Base-by-base conservation (phyloP, 2,888 invertebrate species). In the Cephalotes varians region DNA sequence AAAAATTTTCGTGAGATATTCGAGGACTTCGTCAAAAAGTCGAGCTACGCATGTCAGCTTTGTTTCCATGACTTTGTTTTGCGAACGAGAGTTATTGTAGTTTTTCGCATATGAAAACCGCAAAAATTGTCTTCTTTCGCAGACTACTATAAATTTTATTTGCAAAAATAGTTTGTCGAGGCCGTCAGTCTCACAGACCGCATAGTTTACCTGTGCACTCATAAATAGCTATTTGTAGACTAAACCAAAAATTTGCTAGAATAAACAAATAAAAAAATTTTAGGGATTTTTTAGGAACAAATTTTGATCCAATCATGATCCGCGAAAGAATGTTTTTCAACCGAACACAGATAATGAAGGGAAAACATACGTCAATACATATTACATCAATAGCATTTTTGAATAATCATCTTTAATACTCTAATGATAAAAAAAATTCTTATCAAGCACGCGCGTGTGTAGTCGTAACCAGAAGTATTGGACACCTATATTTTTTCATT, bases 11-110 rank as follows among this genome's bases (percentile, higher is more conserved):
- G 34, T 25, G 18, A 47, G 56, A 58, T 40, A 76, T 76, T 76
- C n/a, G 21, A 65, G 65, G 54, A 54, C 28, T 67, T 7, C 25
- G 44, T 79, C 44, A 69, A 79, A 76, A 77, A 71, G 44, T 56
- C 44, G 25, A 34, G 54, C 1, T 79, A 77, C 18, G 34, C 44
- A 44, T 34, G 31, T 44, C 44, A 28, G 71, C 77, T 79, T 79
- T 79, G 56, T 79, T 69, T 7, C 21, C 9, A 44, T 31, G 44
- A 15, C 21, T 54, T 54, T 77, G 67, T 67, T 67, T 44, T 21
- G 4, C 10, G 28, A 31, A 54, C 12, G 15, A 67, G 37, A 76
- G 15, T 54, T 77, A 67, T 54, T 54, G 47, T 31, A 56, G 51
- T 67, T 77, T 77, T 69, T 69, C 54, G 15, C 40, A 12, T 28